Percentiles rank a stretch among this genome's conserved stretches.
phyloP scores from a whole-genome alignment of 2,888 invertebrate genomes.

The Caenorhabditis sp. region DNA sequence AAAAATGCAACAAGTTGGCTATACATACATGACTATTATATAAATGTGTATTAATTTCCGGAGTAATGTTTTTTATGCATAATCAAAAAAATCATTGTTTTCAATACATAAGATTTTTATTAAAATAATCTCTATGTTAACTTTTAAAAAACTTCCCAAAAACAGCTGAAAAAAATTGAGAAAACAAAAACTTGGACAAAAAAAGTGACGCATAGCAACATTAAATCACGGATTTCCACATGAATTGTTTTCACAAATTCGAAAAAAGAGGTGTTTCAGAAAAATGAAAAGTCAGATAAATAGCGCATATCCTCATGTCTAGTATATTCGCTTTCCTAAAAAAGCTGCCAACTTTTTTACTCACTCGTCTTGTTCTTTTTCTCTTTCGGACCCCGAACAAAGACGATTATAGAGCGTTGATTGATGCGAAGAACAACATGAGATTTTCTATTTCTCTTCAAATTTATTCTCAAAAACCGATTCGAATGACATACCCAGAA shows the following conservation, averaged over 20 bases:
- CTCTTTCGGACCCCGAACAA: constrained; percentile 15
- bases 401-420: constrained; percentile 35
- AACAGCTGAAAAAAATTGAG: too few species aligned
- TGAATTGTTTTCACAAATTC: constrained; percentile 2
- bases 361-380: background rate
- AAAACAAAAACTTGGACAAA: too few species aligned
- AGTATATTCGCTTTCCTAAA: constrained; percentile 1
- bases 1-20: too few species aligned
- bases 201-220: too few species aligned
- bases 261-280: constrained; percentile 5
- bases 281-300: background rate
- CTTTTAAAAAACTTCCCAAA: too few species aligned
- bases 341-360: constrained; percentile 17
- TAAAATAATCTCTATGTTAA: too few species aligned
- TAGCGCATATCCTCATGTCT: constrained; percentile 26
- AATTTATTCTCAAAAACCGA: constrained; percentile 1
- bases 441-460: background rate
- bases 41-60: too few species aligned
- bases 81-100: too few species aligned
- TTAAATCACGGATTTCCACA: constrained; percentile 4
- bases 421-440: constrained; percentile 19
- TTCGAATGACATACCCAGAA: too few species aligned
- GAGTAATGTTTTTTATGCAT: too few species aligned
- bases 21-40: too few species aligned
- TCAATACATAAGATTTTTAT: too few species aligned